Evolutionary conservation across 2,888 invertebrate genomes (phyloP), one percentile per base, ranked within the genome.

Genomic region (Sinopyrophorus schimmeli): DNA sequence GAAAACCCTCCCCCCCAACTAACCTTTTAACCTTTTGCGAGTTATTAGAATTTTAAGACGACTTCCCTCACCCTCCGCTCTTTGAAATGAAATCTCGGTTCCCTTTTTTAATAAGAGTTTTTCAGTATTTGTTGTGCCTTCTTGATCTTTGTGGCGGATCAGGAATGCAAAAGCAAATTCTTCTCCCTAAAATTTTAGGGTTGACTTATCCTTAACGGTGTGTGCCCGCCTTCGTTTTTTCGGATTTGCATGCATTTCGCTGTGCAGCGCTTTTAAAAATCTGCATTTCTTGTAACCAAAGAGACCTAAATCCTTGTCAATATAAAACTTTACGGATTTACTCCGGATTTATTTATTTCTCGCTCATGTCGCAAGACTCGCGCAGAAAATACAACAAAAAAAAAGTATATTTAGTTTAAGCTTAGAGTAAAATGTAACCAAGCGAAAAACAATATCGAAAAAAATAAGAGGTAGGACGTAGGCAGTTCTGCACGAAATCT

Each of bases 221-320:
- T 20, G 5, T 32, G 20, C 32, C 18, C 11, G 15, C n/a, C 6
- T 32, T 3, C 10, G 32, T 10, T 20, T 32, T 41, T 48, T 23
- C 23, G 35, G 47, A 48, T 48, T 48, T 48, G 23, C 47, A 48
- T 48, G 47, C 35, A 48, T 48, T 30, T 37, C 12, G n/a, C 23
- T 17, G 26, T 23, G 40, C 40, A 35, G n/a, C 37, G 37, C 47
- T 48, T 48, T 48, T 41, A 41, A 48, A n/a, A 41, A 48, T 35
- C 28, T 48, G 41, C 47, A 30, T 41, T 41, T 41, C 32, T 31
- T 14, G 28, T 4, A 20, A n/a, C 14, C 15, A n/a, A 21, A 10
- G 21, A 15, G 21, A 26, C 11, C 18, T n/a, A 18, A 27, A 40
- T 28, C n/a, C 15, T 18, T 40, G 30, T 23, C 21, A 24, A 30